Evolutionary conservation across 2,797 vertebrate species (phyloP).

Genomic region (Pipistrellus pipistrellus): DNA sequence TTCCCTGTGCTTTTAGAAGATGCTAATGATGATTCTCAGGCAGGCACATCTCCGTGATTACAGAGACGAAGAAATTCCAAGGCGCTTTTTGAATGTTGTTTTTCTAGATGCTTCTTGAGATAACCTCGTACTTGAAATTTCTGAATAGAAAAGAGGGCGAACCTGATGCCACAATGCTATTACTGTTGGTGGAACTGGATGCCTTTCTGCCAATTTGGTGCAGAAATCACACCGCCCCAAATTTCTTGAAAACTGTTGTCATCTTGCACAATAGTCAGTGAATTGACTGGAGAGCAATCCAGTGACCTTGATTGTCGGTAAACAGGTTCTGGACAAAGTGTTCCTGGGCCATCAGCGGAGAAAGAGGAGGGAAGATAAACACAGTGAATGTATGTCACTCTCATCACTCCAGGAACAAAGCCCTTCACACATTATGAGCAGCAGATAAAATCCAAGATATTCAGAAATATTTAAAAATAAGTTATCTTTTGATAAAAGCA

Average conservation of each 20-base stretch:
- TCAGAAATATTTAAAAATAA: neutral
- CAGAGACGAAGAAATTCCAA: fast-evolving
- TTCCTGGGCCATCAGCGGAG: neutral
- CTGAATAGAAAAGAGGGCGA: neutral
- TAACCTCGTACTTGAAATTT: neutral
- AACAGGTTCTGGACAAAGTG: neutral
- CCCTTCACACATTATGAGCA: neutral
- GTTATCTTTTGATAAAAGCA: neutral
- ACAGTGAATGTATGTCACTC: neutral
- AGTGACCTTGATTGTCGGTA: neutral
- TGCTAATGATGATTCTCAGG: neutral
- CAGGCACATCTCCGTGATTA: too few relatives aligned
- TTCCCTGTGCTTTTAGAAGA: neutral
- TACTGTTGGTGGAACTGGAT: too few relatives aligned
- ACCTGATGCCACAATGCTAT: neutral
- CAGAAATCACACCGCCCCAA: neutral
- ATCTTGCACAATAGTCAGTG: neutral
- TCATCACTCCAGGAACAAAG: neutral
- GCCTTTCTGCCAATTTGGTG: fast-evolving
- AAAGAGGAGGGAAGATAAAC: neutral
- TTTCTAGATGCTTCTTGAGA: neutral
- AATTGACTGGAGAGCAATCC: neutral
- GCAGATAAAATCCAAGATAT: neutral
- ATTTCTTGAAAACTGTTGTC: neutral
- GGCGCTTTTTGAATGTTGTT: neutral